Conservation (phyloP, 2,797 vertebrate genomes). For the Darevskia mixta region DNA sequence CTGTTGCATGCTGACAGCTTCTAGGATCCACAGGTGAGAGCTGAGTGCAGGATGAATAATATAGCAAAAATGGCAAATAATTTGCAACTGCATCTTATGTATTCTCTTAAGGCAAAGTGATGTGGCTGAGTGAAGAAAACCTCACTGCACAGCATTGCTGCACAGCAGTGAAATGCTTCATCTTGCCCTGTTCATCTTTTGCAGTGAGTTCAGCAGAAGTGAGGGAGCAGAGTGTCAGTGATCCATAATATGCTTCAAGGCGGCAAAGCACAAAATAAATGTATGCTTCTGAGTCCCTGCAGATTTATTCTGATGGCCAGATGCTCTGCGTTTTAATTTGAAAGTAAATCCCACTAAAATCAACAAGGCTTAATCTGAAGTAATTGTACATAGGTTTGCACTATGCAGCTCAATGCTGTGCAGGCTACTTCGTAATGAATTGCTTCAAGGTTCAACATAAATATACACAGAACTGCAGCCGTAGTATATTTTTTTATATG, state of each 20-base stretch:
- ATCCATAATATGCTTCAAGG: background rate
- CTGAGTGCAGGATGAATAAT: too few species aligned
- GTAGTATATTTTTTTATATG: background rate
- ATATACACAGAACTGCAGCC: background rate
- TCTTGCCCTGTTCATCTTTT: background rate
- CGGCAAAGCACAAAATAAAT: background rate
- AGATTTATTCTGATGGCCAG: background rate
- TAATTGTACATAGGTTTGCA: background rate
- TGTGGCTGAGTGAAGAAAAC: background rate
- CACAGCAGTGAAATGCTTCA: background rate
- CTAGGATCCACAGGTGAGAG: too few species aligned
- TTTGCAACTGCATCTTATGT: background rate
- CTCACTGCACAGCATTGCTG: background rate
- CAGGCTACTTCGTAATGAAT: background rate
- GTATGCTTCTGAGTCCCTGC: background rate
- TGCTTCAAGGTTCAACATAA: background rate
- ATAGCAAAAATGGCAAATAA: background rate
- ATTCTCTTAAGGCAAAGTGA: background rate
- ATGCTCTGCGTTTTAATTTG: background rate
- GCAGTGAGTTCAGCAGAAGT: background rate
- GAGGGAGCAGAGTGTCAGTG: too few species aligned
- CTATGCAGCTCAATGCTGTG: background rate
- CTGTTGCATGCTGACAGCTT: too few species aligned
- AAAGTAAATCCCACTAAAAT: background rate
- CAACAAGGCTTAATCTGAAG: too few species aligned